Evolutionary conservation across 2,888 invertebrate genomes (phyloP), one percentile per base, ranked within the genome.

Genomic region (Latheticus oryzae): DNA sequence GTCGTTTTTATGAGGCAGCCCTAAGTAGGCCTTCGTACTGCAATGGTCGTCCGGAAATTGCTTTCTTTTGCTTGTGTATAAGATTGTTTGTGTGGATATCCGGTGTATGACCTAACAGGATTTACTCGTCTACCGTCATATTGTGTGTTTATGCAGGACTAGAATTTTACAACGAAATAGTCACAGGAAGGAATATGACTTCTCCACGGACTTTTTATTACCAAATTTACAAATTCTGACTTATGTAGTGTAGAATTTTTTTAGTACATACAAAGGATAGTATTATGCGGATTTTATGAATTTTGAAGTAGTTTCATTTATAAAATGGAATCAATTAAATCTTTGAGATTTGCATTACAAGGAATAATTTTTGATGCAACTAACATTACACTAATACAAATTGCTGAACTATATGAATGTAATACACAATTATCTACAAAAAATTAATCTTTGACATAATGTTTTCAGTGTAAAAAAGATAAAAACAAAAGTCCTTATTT

Each of bases 1-100:
- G 51, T 53, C 51, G 55, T 59, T 61, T 64, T 64, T 63, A 61
- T 33, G 57, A 48, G 32, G 8, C 26, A 47, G 26, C 26, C 13
- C 24, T 53, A 58, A 58, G 47, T 47, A 52, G 47, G 38, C 55
- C 48, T 30, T 7, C 28, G 37, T 50, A 38, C 28, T 50, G 55
- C 48, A 32, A 45, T 37, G 45, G 54, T 35, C 26, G 15, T 17
- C 21, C 19, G 28, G 55, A 55, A 55, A 55, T 55, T 55, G 55
- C 55, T 30, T 55, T 55, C 48, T 48, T 55, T 23, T 54, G 42
- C 19, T 52, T 52, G 30, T 38, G 13, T 37, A 51, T 38, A 38
- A 37, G 17, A 35, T 33, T 48, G 48, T 28, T 19, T 16, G 23
- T 23, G 13, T 26, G 32, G 32, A 33, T 42, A 52, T 52, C 52